These are phyloP conservation scores for Nephrocerus scutellatus DNA, from an alignment of 2,888 invertebrate genomes.

Conservation along the genomic window DNA sequence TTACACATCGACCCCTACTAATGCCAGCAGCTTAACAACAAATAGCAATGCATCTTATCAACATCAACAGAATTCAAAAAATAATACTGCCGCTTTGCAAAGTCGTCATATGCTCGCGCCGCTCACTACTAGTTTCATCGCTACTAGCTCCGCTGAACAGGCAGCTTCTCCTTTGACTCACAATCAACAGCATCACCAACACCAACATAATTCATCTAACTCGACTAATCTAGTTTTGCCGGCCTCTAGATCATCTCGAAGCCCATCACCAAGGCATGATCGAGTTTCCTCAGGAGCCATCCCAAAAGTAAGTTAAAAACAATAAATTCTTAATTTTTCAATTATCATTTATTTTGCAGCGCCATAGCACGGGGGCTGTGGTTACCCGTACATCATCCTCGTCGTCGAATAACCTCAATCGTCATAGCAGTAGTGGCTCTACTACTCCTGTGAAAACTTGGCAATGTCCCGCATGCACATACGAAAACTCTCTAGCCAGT, in stretches of 20 bases:
- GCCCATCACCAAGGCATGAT: constrained; percentile 52
- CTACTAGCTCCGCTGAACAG: too few species aligned
- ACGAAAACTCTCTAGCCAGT: constrained; percentile 60
- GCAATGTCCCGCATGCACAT: constrained; percentile 77
- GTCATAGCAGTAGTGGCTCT: constrained; percentile 30
- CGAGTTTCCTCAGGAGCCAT: constrained; percentile 29
- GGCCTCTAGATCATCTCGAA: constrained; percentile 43
- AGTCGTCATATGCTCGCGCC: constrained; percentile 27
- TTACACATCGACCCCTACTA: constrained; percentile 29
- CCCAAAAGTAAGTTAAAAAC: constrained; percentile 20
- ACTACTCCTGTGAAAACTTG: constrained; percentile 50
- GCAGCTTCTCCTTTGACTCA: too few species aligned
- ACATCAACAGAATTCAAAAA: constrained; percentile 23
- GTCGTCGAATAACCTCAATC: constrained; percentile 30
- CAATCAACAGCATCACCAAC: constrained; percentile 16
- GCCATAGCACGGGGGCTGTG: constrained; percentile 34
- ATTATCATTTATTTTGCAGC: constrained; percentile 18
- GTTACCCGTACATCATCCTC: constrained; percentile 26
- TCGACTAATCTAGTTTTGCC: constrained; percentile 33
- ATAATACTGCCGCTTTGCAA: constrained; percentile 25
- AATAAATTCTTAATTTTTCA: too few species aligned
- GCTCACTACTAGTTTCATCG: constrained; percentile 20
- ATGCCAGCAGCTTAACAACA: too few species aligned
- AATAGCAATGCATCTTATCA: constrained; percentile 19
- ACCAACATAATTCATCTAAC: too few species aligned